Base-by-base conservation (phyloP, 1,140 invertebrate genomes). In the Meloidogyne exigua region DNA sequence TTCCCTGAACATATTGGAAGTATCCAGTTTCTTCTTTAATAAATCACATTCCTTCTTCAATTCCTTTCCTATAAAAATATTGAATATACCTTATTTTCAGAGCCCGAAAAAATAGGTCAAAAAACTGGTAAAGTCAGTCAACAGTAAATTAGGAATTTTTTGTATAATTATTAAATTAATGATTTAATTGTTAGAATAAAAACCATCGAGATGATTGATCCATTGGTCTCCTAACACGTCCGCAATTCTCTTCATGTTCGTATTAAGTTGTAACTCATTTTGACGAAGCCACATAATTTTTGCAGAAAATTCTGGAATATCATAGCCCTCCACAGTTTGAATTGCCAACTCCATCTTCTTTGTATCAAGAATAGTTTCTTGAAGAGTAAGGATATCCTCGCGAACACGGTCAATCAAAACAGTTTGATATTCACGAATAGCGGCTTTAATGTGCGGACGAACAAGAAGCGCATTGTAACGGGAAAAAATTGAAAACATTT, bases 401-500 rank as follows among this genome's bases (percentile, higher is more conserved):
- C 99, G 99, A 11, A 99, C 96, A 78, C 95, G 91, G 88, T 99
- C 95, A 87, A 99, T 99, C 36, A 99, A 90, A 88, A 99, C 95
- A 0, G 96, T 98, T 89, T 99, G 97, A 89, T 99, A 99, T 90
- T 99, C 96, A 49, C 96, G 90, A 81, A 99, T 99, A 32, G 97
- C 96, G 23, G 96, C 96, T 76, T 95, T 91, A 85, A 99, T 99
- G 88, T 99, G 96, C 9, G 96, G 96, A 18, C 97, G 91, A 7
- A 99, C 95, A 90, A 99, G 99, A 18, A 99, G 89, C 0, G 95
- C 96, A 89, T 99, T 99, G 89, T 98, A 99, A 21, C 96, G 91
- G 12, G 94, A 95, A 89, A 97, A 98, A 84, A 98, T 98, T 44
- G 95, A 90, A 89, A 98, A 99, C 96, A 99, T 99, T 89, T 99